Base-by-base conservation (phyloP, 2,113 vertebrate species). In the Istiophorus platypterus region DNA sequence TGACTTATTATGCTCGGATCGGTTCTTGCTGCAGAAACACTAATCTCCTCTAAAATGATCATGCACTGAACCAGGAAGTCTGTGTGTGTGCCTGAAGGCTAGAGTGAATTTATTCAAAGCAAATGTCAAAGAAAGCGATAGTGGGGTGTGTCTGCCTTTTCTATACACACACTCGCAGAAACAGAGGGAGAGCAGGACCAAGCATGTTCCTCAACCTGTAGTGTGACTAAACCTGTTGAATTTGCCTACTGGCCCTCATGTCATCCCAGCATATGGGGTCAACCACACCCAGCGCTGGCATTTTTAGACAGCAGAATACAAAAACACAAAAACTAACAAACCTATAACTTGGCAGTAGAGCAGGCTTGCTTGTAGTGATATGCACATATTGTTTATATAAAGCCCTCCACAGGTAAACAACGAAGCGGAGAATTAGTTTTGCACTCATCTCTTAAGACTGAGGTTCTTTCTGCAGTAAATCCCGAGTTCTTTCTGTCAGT, bases 201-300 rank as follows among this genome's bases (percentile, higher is more conserved):
- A 71, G 87, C 91, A 45, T 92, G 93, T 90, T 90, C 76, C 39
- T 80, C 42, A 79, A 88, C 81, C 49, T 67, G 68, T 22, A 82
- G 81, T 84, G 83, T 88, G 87, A 88, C 86, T 92, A 89, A 93
- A 90, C 89, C 87, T 92, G 90, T 88, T 92, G 82, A 85, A 91
- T 93, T 91, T 93, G 84, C 82, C 75, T 78, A 76, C 66, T 66
- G 64, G 87, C 76, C 85, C 80, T 79, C 58, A 85, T 88, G 91
- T 90, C 89, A 91, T 86, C 81, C 65, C 65, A 76, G 64, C 52
- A 77, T 83, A 65, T 85, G 75, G 73, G 83, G 89, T 91, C 87
- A 89, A 69, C 92, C 92, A 93, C 93, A 86, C 94, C 94, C 91
- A 81, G 56, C 2, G 0, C 68, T 78, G 92, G 89, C 79, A 93